Evolutionary conservation across 2,113 vertebrate genomes (phyloP), one percentile per base, ranked within the genome.

Genomic region (Ictalurus furcatus): DNA sequence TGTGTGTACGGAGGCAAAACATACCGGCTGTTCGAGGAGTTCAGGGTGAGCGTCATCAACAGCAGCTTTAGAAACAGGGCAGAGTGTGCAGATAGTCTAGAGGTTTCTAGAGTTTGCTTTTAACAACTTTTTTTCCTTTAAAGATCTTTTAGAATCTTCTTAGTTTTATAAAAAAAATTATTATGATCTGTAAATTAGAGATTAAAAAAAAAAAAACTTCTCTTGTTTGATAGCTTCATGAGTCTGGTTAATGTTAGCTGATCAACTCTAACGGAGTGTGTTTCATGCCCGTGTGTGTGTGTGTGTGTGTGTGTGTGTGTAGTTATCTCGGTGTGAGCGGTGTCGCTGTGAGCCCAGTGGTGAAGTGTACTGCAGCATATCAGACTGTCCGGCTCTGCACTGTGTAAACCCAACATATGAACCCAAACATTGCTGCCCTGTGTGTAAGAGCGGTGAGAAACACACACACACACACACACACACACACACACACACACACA

Each of bases 341-440:
- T 96, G 96, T 48, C 96, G 96, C 71, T 96, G 96, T 67, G 95
- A 93, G 89, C 91, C 95, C 37, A 96, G 95, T 91, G 91, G 95
- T 74, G 93, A 96, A 87, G 95, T 96, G 67, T 95, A 95, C 92
- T 96, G 96, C 91, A 94, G 93, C 87, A 93, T 96, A n/a, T 94
- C 95, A 0, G 94, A 95, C 71, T 96, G 96, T 78, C 95, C 96
- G 1, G 93, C 94, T 30, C 94, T 95, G 3, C 95, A 96, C 91
- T 96, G 96, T 52, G 96, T 96, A 67, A 93, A 96, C 91, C 96
- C 96, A 85, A 91, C 80, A 65, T 96, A 94, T 7, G 96, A 96
- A 82, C 90, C 95, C 86, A 93, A 95, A 93, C 95, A 95, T 88
- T 96, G 96, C 93, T 96, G 96, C 89, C 96, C 96, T 40, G 90